Evolutionary conservation across 2,888 invertebrate species (phyloP), one percentile per base, ranked within the genome.

Genomic region (Sphaerophoria rueppellii): DNA sequence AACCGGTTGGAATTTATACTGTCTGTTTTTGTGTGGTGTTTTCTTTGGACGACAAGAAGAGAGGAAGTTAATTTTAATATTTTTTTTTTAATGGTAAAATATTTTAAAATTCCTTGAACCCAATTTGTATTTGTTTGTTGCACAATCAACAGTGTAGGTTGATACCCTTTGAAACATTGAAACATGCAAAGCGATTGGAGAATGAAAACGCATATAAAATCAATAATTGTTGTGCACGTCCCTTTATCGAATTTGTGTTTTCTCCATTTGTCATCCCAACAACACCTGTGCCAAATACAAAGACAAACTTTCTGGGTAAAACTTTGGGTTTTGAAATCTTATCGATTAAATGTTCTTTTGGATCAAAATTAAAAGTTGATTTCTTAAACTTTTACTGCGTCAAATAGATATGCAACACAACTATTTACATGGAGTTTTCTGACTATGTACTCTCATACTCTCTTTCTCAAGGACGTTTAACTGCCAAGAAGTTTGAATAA

Each of bases 1-100:
- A 85, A 85, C 85, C 85, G 85, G 85, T 85, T 85, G 73, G 54
- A 73, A 77, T 80, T 77, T 60, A 71, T 48, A 54, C 40, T 7
- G 40, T 11, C 6, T 9, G 24, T 37, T 67, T 16, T 52, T 50
- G 52, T 67, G 34, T 37, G 67, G 43, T 60, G 12, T 60, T 40
- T 24, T 43, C 54, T 52, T 14, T 24, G 52, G 24, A 24, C 24
- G 24, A 37, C 54, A 54, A 67, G 24, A 48, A 14, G 34, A 24
- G 54, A 12, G 52, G 9, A 40, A 54, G 24, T 54, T 67, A 3
- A 54, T 37, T 52, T 32, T 11, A 54, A 52, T 46, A 52, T 52
- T 54, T 24, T 40, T 54, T 37, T 4, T 46, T 16, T 9, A 34
- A 43, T 46, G n/a, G 6, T 43, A 11, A 4, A 40, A 7, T 43